These are phyloP conservation scores for Eurypyga helias DNA, from an alignment of 2,113 vertebrate species.

Conservation along the genomic window DNA sequence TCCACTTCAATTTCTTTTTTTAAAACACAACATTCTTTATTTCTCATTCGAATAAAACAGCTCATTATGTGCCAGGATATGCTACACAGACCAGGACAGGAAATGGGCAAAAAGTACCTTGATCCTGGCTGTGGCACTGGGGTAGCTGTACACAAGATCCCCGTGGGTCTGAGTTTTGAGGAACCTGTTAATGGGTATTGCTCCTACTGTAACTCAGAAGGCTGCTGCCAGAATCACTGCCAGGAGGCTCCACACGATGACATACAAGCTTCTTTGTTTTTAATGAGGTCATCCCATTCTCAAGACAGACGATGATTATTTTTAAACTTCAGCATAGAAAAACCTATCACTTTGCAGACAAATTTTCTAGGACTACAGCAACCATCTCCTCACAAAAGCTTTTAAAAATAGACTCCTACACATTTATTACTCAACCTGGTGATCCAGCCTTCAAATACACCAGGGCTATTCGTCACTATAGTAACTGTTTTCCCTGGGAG, in stretches of 20 bases:
- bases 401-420: conserved; percentile 53
- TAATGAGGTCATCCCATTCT: conserved; percentile 51
- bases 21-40: background rate
- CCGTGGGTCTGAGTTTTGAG: background rate
- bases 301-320: conserved; percentile 50
- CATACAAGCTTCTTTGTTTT: conserved; percentile 55
- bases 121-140: background rate
- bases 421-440: conserved; percentile 44
- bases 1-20: no score
- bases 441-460: background rate
- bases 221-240: background rate
- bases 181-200: background rate
- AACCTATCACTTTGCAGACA: background rate
- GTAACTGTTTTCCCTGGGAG: conserved; percentile 40
- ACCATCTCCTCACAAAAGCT: conserved; percentile 22
- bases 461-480: conserved; percentile 21
- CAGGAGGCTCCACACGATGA: background rate
- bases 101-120: background rate
- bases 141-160: background rate
- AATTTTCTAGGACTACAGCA: conserved; percentile 18
- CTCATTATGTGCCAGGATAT: background rate
- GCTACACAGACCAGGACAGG: background rate
- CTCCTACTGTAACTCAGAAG: background rate
- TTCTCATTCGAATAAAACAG: background rate
- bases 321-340: conserved; percentile 44